phyloP scores from a whole-genome alignment of 2,113 vertebrate species.

The Crotalus tigris region DNA sequence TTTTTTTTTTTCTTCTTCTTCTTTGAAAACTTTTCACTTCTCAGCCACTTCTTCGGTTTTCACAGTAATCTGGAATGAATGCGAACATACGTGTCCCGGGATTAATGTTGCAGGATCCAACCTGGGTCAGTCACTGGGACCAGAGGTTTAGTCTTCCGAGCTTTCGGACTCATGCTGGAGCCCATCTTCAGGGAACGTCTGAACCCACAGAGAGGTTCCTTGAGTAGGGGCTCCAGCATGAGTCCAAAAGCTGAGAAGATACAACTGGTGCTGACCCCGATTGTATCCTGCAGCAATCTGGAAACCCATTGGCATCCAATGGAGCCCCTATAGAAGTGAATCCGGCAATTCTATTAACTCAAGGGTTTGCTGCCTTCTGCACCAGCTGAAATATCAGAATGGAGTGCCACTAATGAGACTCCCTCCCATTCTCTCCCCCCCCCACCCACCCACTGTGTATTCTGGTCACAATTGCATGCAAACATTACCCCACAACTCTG shows the following conservation, averaged over 20 bases:
- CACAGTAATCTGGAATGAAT: not conserved
- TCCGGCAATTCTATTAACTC: not conserved
- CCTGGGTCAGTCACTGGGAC: not conserved
- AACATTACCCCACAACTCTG: not conserved
- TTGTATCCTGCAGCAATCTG: not conserved
- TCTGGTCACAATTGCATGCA: not conserved
- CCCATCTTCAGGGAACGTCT: not conserved
- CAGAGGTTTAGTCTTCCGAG: not conserved
- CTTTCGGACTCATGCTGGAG: not conserved
- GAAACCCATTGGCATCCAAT: not conserved
- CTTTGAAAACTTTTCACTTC: not conserved
- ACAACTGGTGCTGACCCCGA: not conserved
- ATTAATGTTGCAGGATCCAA: not conserved
- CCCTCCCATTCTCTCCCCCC: not conserved
- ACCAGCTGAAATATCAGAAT: not conserved
- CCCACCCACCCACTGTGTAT: not conserved
- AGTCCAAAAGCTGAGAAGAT: not conserved
- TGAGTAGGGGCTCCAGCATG: not conserved
- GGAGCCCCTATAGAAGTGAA: not conserved
- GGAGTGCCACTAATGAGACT: not conserved
- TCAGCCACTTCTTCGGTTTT: not conserved
- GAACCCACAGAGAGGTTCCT: not conserved
- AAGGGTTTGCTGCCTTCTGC: not conserved
- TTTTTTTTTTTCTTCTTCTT: not conserved
- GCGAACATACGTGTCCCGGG: fast-evolving